Percentiles rank a stretch among this genome's conserved stretches.
Conservation (phyloP, 2,113 vertebrate species). For the Alaudala cheleensis region DNA sequence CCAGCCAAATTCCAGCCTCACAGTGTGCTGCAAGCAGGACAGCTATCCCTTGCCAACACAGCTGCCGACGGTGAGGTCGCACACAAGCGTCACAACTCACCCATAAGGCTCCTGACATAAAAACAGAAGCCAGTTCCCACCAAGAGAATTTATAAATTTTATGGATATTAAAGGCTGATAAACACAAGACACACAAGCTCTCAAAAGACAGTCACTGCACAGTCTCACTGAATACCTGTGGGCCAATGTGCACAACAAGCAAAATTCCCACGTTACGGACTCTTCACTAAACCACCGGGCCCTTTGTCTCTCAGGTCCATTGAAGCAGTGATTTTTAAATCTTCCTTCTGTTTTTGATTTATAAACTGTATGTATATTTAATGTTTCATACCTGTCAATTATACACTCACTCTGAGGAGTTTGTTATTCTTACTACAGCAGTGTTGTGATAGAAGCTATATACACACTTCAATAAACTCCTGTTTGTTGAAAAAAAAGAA, state of each 20-base stretch:
- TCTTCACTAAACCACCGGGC: neutral
- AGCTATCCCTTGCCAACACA: neutral
- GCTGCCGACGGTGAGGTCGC: neutral
- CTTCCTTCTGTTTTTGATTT: neutral
- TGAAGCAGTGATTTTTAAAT: neutral
- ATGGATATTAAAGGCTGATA: neutral
- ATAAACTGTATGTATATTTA: neutral
- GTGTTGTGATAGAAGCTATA: neutral
- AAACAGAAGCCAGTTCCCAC: neutral
- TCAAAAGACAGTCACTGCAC: neutral
- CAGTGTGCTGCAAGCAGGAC: neutral
- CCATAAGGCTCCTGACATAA: rapidly evolving
- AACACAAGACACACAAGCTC: neutral
- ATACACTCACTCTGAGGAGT: neutral
- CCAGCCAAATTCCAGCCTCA: neutral
- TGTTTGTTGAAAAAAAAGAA: neutral
- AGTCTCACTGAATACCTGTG: neutral
- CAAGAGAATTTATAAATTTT: neutral
- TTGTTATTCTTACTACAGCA: neutral
- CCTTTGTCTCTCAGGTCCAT: neutral
- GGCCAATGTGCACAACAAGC: neutral
- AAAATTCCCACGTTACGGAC: neutral
- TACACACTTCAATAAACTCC: neutral
- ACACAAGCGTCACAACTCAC: neutral
- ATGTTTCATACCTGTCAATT: neutral